phyloP scores from a whole-genome alignment of 2,888 invertebrate genomes.

The Tipula helvola region DNA sequence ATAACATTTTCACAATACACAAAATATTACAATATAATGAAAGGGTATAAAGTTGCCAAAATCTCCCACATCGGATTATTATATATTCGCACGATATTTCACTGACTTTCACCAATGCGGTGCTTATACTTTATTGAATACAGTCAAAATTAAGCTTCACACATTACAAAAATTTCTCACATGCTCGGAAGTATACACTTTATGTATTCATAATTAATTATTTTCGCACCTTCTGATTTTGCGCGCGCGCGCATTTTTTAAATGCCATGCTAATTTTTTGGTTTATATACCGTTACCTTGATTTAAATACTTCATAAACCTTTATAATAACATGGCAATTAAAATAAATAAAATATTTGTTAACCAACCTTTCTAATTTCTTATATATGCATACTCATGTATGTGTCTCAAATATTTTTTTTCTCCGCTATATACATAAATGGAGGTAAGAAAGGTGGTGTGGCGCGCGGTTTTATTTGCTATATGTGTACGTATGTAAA shows the following conservation, averaged over 20 bases:
- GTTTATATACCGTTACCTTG: neutral
- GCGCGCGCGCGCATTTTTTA: neutral
- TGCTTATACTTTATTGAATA: neutral
- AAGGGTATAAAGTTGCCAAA: neutral
- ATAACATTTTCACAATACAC: neutral
- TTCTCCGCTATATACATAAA: neutral
- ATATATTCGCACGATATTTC: neutral
- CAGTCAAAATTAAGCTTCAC: neutral
- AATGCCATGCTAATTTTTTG: neutral
- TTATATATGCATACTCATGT: neutral
- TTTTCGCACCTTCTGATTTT: neutral
- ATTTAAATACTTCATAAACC: neutral
- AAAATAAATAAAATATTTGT: neutral
- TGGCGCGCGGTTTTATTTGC: neutral
- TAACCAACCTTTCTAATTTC: neutral
- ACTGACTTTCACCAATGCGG: neutral
- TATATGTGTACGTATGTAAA: neutral
- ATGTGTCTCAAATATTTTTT: neutral
- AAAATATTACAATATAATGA: neutral
- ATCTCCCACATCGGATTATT: neutral
- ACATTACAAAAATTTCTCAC: neutral
- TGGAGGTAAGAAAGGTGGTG: neutral
- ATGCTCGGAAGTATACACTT: neutral
- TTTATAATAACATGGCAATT: neutral
- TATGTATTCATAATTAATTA: neutral